phyloP scores from a whole-genome alignment of 2,797 vertebrate genomes.

The Melanotaenia nigrans region DNA sequence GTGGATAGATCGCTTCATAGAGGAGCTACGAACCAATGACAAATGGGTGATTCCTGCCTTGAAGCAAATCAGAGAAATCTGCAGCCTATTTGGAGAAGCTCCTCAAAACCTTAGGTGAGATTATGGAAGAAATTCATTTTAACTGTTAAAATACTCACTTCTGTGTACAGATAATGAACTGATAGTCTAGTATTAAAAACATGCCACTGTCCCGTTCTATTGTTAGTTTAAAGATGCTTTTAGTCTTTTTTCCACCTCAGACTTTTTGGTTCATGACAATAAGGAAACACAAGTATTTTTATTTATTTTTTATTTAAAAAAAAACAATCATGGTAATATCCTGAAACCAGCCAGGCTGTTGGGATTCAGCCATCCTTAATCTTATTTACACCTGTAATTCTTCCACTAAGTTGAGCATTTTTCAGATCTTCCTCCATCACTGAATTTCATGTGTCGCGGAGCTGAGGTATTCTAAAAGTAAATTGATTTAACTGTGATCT shows the following conservation, averaged over 20 bases:
- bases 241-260: neutral
- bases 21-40: constrained; percentile 98
- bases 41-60: constrained; percentile 99
- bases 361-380: neutral
- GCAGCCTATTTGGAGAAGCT: constrained; percentile 99
- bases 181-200: neutral
- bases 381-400: constrained; percentile 8
- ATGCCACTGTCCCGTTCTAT: neutral
- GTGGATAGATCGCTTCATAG: constrained; percentile 99
- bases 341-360: neutral
- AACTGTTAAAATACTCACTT: neutral
- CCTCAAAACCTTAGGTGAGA: constrained; percentile 97
- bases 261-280: neutral
- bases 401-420: neutral
- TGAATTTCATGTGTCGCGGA: neutral
- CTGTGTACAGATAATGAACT: neutral
- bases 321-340: neutral
- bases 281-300: no score
- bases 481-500: neutral
- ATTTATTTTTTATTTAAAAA: no score
- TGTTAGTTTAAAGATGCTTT: neutral
- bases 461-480: neutral
- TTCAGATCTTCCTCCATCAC: neutral
- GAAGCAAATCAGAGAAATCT: constrained; percentile 99
- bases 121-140: constrained; percentile 6